Conservation (phyloP, 2,113 vertebrate genomes). For the Maccullochella peelii region DNA sequence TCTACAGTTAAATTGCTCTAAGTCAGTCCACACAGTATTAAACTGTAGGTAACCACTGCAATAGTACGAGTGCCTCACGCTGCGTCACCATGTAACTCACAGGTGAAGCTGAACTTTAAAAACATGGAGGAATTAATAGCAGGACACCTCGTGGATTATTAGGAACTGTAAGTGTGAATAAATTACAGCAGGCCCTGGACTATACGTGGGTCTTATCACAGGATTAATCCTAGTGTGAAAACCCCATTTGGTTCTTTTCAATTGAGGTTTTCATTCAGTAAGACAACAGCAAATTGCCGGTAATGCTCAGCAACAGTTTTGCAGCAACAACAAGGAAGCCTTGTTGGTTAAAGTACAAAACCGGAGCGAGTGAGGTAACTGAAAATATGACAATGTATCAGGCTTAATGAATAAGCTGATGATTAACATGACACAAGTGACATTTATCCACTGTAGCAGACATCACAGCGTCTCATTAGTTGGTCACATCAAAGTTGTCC, state of each 20-base stretch:
- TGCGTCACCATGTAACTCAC: not conserved
- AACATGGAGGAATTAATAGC: not conserved
- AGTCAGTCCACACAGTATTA: not conserved
- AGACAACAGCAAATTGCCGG: conserved; percentile 47
- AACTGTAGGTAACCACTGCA: not conserved
- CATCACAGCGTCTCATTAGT: conserved; percentile 64
- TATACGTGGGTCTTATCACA: not conserved
- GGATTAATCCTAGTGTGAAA: conserved; percentile 20
- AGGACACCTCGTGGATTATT: not conserved
- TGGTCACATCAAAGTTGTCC: conserved; percentile 64
- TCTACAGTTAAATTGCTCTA: not conserved
- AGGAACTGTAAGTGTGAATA: not conserved
- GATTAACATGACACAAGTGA: conserved; percentile 20
- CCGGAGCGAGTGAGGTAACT: conserved; percentile 58
- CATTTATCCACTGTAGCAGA: conserved; percentile 44
- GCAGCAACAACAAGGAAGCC: not conserved
- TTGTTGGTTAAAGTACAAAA: conserved; percentile 7
- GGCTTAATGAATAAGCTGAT: conserved; percentile 19
- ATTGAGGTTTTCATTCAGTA: conserved; percentile 49
- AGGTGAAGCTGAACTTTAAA: conserved; percentile 2
- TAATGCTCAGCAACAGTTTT: conserved; percentile 19
- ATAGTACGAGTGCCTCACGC: not conserved
- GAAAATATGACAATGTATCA: conserved; percentile 12
- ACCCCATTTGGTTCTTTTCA: conserved; percentile 32
- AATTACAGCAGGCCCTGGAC: not conserved